Conservation (phyloP, 2,888 invertebrate genomes). For the Xylocampa areola region DNA sequence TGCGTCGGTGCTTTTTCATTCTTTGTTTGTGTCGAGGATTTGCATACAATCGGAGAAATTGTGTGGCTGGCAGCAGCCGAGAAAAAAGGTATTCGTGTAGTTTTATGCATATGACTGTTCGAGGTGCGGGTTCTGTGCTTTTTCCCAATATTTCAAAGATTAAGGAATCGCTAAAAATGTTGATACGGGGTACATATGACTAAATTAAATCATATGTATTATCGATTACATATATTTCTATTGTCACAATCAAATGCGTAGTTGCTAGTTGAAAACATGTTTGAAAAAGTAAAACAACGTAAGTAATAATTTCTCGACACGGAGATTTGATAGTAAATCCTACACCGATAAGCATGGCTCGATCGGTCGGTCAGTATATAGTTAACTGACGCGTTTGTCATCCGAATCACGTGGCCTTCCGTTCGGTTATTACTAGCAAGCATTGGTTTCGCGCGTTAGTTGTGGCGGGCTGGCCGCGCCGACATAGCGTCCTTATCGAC, state of each 20-base stretch:
- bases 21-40: constrained; percentile 87
- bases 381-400: constrained; percentile 82
- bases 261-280: constrained; percentile 13
- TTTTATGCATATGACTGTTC: constrained; percentile 77
- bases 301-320: constrained; percentile 44
- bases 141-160: constrained; percentile 54
- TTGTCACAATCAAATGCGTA: constrained; percentile 3
- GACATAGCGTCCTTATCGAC: constrained; percentile 81
- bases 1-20: constrained; percentile 85
- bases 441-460: constrained; percentile 83
- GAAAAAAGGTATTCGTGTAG: constrained; percentile 80
- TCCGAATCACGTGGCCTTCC: constrained; percentile 87
- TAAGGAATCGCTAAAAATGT: constrained; percentile 13
- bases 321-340: constrained; percentile 64
- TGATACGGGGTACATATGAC: too few relatives aligned
- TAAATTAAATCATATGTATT: constrained; percentile 10
- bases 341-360: constrained; percentile 71
- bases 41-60: constrained; percentile 89
- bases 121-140: constrained; percentile 65
- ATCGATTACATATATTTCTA: not conserved
- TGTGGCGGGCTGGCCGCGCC: constrained; percentile 80
- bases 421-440: constrained; percentile 80
- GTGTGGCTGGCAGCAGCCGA: constrained; percentile 78
- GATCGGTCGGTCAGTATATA: constrained; percentile 72
- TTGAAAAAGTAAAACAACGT: constrained; percentile 32